Evolutionary conservation across 2,888 invertebrate species (phyloP).

Genomic region (Zygaena filipendulae): DNA sequence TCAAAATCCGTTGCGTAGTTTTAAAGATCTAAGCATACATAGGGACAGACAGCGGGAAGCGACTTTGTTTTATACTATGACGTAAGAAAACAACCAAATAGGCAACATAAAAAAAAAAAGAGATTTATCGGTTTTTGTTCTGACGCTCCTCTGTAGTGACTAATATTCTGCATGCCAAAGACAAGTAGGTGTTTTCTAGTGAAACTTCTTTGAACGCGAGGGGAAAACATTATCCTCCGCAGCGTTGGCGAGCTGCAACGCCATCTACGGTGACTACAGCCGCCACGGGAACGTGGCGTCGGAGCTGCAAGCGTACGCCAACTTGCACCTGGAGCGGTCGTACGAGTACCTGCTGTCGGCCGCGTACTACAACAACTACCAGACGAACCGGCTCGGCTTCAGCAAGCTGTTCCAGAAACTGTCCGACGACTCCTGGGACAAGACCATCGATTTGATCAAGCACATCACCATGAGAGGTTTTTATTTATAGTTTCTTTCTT

Average conservation of each 20-base stretch:
- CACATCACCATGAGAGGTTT: constrained; percentile 81
- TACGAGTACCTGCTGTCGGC: constrained; percentile 81
- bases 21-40: no score
- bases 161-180: no score
- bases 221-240: constrained; percentile 12
- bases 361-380: constrained; percentile 80
- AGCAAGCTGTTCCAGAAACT: constrained; percentile 77
- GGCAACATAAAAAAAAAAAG: no score
- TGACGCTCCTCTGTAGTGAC: no score
- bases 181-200: no score
- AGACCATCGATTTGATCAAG: constrained; percentile 80
- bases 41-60: no score
- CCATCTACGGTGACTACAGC: constrained; percentile 71
- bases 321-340: constrained; percentile 75
- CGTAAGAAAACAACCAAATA: no score
- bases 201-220: no score
- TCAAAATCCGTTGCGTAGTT: no score
- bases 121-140: no score
- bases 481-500: no score
- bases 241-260: constrained; percentile 69
- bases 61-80: no score
- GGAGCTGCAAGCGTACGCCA: constrained; percentile 65
- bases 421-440: constrained; percentile 80
- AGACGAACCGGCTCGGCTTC: constrained; percentile 81
- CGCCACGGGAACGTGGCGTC: constrained; percentile 47